A percentile compares a stretch with the other conserved stretches of the same genome.
phyloP scores from a whole-genome alignment of 1,140 invertebrate genomes.

The Anagrus nilaparvatae region DNA sequence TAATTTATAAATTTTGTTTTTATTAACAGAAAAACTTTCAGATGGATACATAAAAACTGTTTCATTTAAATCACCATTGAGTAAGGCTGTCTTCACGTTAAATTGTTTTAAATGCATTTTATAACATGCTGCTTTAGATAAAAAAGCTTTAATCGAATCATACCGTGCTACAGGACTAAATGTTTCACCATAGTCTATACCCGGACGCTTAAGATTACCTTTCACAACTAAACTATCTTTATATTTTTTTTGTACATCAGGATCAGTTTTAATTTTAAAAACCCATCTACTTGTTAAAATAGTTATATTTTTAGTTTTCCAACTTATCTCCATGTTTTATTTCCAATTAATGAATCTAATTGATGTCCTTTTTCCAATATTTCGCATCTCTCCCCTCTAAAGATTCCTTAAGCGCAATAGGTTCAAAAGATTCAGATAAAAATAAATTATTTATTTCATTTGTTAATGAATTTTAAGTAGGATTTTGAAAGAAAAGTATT shows the following conservation, averaged over 20 bases:
- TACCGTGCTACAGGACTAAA: conserved; percentile 21
- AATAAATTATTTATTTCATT: too few relatives aligned
- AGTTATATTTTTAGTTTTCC: conserved; percentile 15
- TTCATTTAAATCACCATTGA: conserved; percentile 10
- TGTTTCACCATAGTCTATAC: conserved; percentile 29
- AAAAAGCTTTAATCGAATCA: conserved; percentile 23
- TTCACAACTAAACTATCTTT: conserved; percentile 34
- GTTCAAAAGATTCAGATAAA: too few relatives aligned
- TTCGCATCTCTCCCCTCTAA: too few relatives aligned
- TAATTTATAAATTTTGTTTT: conserved; percentile 27
- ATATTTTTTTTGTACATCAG: conserved; percentile 14
- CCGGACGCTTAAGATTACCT: conserved; percentile 21
- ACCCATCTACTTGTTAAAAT: conserved; percentile 29
- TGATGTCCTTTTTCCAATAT: too few relatives aligned
- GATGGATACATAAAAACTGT: conserved; percentile 22
- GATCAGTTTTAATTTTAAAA: conserved; percentile 25
- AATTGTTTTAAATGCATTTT: conserved; percentile 19
- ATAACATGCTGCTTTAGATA: conserved; percentile 21
- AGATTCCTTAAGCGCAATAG: too few relatives aligned
- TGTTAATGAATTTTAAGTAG: too few relatives aligned
- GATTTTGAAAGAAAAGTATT: too few relatives aligned
- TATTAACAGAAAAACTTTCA: conserved; percentile 17
- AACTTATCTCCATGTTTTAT: too few relatives aligned
- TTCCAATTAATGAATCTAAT: too few relatives aligned
- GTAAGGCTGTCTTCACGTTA: conserved; percentile 24